Evolutionary conservation across 92 coral and sea anemone species (phyloP).

Genomic region (Porites cylindrica): DNA sequence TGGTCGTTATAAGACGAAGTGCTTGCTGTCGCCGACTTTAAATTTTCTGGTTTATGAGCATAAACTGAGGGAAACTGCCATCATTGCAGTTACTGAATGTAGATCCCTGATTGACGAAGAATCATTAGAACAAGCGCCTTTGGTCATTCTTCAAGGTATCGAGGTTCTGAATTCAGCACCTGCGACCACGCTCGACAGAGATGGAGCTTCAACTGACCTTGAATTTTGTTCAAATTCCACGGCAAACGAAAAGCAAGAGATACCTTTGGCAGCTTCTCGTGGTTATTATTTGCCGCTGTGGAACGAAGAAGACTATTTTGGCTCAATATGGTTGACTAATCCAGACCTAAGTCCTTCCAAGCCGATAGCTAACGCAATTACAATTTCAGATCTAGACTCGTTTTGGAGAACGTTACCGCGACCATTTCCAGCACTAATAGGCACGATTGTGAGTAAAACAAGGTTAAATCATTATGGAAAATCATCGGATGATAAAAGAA

Average conservation of each 20-base stretch:
- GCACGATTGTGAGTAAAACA: slow-evolving; percentile 66
- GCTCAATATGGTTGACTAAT: slow-evolving; percentile 51
- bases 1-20: slow-evolving; percentile 64
- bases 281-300: slow-evolving; percentile 71
- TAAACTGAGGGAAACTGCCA: slow-evolving; percentile 34
- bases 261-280: slow-evolving; percentile 55
- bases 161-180: slow-evolving; percentile 48
- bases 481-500: slow-evolving; percentile 55
- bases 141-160: slow-evolving; percentile 48
- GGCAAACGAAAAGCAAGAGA: slow-evolving; percentile 39
- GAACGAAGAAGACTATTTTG: slow-evolving; percentile 69
- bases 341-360: slow-evolving; percentile 26
- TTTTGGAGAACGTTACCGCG: slow-evolving; percentile 54
- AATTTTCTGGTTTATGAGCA: slow-evolving; percentile 53
- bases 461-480: slow-evolving; percentile 71
- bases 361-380: slow-evolving; percentile 39
- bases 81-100: slow-evolving; percentile 50
- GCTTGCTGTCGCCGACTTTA: slow-evolving; percentile 53
- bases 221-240: slow-evolving; percentile 42
- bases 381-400: slow-evolving; percentile 59
- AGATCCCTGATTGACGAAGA: slow-evolving; percentile 48
- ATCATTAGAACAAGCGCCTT: slow-evolving; percentile 33
- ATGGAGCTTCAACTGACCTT: not conserved
- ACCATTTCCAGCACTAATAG: slow-evolving; percentile 71
- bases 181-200: not conserved